Conservation (phyloP, 2,113 vertebrate species). For the Leucopternis melanops region DNA sequence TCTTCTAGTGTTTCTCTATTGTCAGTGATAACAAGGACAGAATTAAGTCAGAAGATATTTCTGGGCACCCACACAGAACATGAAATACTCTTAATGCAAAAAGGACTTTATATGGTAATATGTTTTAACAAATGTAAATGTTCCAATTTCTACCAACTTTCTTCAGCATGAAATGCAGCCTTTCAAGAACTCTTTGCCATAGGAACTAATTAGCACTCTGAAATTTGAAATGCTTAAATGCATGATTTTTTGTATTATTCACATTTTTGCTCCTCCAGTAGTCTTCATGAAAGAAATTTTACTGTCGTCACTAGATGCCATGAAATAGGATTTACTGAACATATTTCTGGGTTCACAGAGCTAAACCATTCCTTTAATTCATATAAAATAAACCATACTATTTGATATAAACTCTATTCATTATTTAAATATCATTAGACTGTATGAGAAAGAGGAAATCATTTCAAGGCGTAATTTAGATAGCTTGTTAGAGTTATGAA, state of each 20-base stretch:
- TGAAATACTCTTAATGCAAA: background rate
- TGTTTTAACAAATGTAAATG: background rate
- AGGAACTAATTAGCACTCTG: conserved; percentile 28
- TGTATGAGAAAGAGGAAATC: background rate
- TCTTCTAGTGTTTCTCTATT: background rate
- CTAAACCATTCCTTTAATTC: background rate
- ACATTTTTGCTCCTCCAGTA: conserved; percentile 9
- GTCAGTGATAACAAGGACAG: background rate
- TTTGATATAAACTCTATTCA: background rate
- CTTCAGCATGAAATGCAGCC: background rate
- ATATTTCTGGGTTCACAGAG: background rate
- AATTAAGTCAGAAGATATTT: background rate
- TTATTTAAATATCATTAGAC: conserved; percentile 26
- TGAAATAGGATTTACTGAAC: background rate
- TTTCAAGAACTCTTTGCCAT: conserved; percentile 16
- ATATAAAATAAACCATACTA: background rate
- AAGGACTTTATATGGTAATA: background rate
- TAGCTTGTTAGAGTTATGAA: background rate
- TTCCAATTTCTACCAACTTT: conserved; percentile 23
- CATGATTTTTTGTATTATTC: conserved; percentile 46
- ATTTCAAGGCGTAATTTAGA: conserved; percentile 13
- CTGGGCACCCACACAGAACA: background rate
- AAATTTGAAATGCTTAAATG: conserved; percentile 35
- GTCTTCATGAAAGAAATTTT: conserved; percentile 31
- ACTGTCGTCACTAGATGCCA: background rate